These are phyloP conservation scores for Drosophila sulfurigaster DNA, from an alignment of 1,140 invertebrate species.

Conservation along the genomic window DNA sequence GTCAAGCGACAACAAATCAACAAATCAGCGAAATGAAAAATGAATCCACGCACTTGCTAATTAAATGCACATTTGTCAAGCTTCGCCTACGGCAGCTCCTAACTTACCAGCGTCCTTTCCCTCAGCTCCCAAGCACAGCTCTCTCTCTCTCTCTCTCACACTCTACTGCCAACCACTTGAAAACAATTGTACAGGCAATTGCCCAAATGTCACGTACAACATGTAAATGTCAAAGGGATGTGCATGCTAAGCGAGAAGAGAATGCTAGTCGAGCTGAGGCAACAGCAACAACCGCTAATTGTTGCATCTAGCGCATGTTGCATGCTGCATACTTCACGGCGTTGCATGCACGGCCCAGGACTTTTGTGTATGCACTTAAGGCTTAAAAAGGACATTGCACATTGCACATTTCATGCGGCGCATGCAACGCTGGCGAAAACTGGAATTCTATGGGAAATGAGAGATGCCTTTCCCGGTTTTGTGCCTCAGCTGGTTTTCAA, in stretches of 20 bases:
- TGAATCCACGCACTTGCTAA: conserved; percentile 56
- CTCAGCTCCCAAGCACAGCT: background rate
- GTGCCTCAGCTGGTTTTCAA: conserved; percentile 77
- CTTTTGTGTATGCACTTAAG: conserved; percentile 52
- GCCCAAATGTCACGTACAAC: conserved; percentile 74
- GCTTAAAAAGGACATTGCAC: conserved; percentile 54
- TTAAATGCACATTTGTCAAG: conserved; percentile 78
- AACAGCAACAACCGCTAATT: conserved; percentile 62
- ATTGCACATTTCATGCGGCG: conserved; percentile 11
- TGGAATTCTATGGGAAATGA: background rate
- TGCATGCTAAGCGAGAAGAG: background rate
- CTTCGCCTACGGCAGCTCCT: conserved; percentile 48
- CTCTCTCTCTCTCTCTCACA: background rate
- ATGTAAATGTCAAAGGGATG: conserved; percentile 40
- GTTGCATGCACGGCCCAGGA: conserved; percentile 18
- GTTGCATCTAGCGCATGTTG: conserved; percentile 47
- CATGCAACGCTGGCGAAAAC: background rate
- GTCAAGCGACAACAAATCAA: conserved; percentile 58
- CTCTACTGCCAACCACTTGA: conserved; percentile 42
- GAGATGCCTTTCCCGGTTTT: conserved; percentile 43
- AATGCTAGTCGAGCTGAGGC: conserved; percentile 20
- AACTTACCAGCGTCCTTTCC: background rate
- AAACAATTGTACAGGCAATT: conserved; percentile 60
- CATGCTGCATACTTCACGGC: conserved; percentile 62
- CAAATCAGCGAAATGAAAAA: conserved; percentile 28